Conservation (phyloP, 2,797 vertebrate genomes). For the Tangara arthus region DNA sequence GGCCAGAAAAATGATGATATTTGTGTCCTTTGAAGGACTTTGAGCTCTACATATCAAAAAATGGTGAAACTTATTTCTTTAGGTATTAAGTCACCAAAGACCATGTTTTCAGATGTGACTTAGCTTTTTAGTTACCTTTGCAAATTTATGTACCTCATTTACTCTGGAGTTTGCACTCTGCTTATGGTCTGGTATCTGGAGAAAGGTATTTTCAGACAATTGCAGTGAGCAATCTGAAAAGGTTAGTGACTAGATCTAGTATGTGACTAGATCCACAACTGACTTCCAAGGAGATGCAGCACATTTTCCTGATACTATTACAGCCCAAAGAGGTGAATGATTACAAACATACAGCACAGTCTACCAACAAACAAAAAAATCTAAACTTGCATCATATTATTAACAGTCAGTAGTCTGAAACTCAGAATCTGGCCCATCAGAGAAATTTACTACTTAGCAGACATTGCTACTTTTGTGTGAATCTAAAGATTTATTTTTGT, state of each 20-base stretch:
- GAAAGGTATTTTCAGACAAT: background rate
- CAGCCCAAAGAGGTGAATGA: background rate
- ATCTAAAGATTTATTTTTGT: background rate
- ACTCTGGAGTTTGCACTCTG: background rate
- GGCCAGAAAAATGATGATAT: background rate
- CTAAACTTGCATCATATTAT: background rate
- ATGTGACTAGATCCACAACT: background rate
- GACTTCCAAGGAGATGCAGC: background rate
- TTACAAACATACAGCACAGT: background rate
- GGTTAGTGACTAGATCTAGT: background rate
- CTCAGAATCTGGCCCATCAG: background rate
- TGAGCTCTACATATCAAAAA: background rate
- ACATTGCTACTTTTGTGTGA: background rate
- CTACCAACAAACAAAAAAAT: background rate
- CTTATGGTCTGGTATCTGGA: background rate
- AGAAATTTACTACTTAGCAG: background rate
- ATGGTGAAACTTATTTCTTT: background rate
- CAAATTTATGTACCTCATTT: background rate
- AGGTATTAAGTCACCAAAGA: background rate
- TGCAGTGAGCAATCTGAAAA: background rate
- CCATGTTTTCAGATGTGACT: background rate
- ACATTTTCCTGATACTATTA: background rate
- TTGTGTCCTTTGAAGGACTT: background rate
- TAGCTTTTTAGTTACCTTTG: background rate
- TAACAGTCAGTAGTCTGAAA: background rate